Evolutionary conservation across 2,888 invertebrate genomes (phyloP).

Genomic region (Xestoiulus laeticollis): DNA sequence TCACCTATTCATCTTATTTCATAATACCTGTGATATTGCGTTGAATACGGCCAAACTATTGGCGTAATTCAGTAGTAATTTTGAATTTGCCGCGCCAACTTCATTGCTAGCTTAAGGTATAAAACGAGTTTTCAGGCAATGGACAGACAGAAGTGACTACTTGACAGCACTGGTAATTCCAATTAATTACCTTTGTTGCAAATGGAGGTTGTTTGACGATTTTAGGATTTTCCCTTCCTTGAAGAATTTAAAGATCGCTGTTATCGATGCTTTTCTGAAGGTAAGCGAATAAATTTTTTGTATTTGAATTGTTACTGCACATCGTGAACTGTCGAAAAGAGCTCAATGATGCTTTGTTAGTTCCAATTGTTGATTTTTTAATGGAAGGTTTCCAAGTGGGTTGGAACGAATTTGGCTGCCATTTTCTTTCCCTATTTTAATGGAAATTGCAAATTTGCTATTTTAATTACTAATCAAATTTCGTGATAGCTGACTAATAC

Average conservation of each 20-base stretch:
- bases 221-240: neutral
- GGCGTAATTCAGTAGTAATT: neutral
- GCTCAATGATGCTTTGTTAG: neutral
- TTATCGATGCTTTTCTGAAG: constrained; percentile 18
- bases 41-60: no score
- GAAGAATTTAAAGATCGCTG: neutral
- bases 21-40: no score
- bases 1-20: no score
- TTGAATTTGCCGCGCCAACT: neutral
- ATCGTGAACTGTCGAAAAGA: neutral
- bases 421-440: constrained; percentile 15
- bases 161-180: constrained; percentile 31
- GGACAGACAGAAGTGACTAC: neutral
- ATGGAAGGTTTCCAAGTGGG: constrained; percentile 28
- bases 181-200: constrained; percentile 48
- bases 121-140: neutral
- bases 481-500: neutral
- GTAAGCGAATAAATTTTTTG: neutral
- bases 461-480: neutral
- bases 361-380: constrained; percentile 27
- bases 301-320: neutral
- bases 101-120: neutral
- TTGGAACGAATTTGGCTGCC: constrained; percentile 37
- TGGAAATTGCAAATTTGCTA: neutral
- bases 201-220: constrained; percentile 41